Conservation (phyloP, 64 coral and sea anemone species). For the Pachyseris speciosa region DNA sequence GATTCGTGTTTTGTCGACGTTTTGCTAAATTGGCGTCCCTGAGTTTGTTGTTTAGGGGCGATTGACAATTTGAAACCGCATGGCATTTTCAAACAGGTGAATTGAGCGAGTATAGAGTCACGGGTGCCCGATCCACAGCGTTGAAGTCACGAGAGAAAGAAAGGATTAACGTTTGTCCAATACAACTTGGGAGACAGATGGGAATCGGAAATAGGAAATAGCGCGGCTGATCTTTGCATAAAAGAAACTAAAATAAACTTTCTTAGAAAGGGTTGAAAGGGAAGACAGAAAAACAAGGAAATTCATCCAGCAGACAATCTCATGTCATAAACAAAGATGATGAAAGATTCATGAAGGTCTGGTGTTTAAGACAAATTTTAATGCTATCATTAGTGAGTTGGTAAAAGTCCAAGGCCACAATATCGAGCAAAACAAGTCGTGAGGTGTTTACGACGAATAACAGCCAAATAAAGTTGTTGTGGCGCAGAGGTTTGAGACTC, state of each 20-base stretch:
- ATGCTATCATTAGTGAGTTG: constrained; percentile 27
- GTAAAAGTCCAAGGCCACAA: neutral
- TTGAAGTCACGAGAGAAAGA: neutral
- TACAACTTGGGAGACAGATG: neutral
- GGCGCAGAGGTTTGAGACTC: neutral
- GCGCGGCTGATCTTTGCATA: neutral
- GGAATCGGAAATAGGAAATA: neutral
- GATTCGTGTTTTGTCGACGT: neutral
- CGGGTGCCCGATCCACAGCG: neutral
- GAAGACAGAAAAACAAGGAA: neutral
- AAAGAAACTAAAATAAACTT: neutral
- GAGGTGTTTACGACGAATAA: neutral
- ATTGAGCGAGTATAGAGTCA: neutral
- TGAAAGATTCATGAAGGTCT: constrained; percentile 35
- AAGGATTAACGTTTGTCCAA: neutral
- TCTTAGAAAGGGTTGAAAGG: neutral
- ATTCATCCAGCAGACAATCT: constrained; percentile 23
- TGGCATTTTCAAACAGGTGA: constrained; percentile 52
- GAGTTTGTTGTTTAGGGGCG: neutral
- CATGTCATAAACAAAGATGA: constrained; percentile 31
- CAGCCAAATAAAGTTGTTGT: neutral
- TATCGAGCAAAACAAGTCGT: neutral
- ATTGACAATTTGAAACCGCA: constrained; percentile 16
- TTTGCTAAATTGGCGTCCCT: constrained; percentile 11
- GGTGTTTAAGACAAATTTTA: constrained; percentile 41